Evolutionary conservation across 1,140 invertebrate genomes (phyloP).

Genomic region (Diachasmimorpha longicaudata): DNA sequence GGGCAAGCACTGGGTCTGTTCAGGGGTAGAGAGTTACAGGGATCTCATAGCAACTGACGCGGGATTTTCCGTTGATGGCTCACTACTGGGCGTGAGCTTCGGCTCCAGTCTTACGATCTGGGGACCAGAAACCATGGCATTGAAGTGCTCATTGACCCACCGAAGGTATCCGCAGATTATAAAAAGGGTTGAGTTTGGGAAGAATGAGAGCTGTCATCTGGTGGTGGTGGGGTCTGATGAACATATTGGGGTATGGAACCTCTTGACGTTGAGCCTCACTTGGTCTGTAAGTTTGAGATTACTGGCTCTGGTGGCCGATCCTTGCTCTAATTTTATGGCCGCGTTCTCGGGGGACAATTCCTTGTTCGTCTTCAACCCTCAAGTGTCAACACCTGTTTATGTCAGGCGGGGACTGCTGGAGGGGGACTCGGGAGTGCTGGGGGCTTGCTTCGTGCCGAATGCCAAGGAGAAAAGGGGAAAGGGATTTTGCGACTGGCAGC

Average conservation of each 20-base stretch:
- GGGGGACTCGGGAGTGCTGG: slow-evolving; percentile 52
- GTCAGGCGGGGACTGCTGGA: slow-evolving; percentile 58
- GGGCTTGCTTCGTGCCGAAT: slow-evolving; percentile 65
- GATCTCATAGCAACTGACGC: slow-evolving; percentile 65
- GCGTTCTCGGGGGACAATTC: slow-evolving; percentile 68
- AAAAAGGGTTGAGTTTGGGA: slow-evolving; percentile 69
- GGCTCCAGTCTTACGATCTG: slow-evolving; percentile 75
- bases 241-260: slow-evolving; percentile 74
- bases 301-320: slow-evolving; percentile 66
- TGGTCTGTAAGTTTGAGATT: slow-evolving; percentile 67
- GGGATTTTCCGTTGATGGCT: slow-evolving; percentile 78
- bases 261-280: slow-evolving; percentile 69
- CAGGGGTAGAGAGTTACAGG: slow-evolving; percentile 70
- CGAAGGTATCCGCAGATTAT: slow-evolving; percentile 49
- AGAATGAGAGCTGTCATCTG: slow-evolving; percentile 69
- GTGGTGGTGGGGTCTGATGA: slow-evolving; percentile 66
- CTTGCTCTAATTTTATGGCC: slow-evolving; percentile 70
- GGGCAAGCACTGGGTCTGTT: slow-evolving; percentile 70
- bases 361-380: slow-evolving; percentile 71
- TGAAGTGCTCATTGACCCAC: slow-evolving; percentile 62
- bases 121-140: slow-evolving; percentile 64
- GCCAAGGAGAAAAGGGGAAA: slow-evolving; percentile 53
- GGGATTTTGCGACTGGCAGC: slow-evolving; percentile 64
- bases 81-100: slow-evolving; percentile 76
- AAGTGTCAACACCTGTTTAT: slow-evolving; percentile 63